Evolutionary conservation across 2,113 vertebrate species (phyloP).

Genomic region (Hypocryptadius cinnamomeus): DNA sequence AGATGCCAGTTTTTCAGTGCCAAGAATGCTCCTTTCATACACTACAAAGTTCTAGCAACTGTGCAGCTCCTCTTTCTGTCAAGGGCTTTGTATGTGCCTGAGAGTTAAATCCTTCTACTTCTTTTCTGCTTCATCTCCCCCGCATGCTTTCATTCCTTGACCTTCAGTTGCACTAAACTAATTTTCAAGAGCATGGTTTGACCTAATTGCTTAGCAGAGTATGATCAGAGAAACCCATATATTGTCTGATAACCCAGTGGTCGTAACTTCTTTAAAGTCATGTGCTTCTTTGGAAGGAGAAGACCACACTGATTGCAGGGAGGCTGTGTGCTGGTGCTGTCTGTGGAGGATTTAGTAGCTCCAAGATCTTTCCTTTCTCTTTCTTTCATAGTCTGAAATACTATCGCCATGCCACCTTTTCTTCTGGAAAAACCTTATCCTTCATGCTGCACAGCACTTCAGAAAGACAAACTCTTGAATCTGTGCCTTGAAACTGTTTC

Average conservation of each 20-base stretch:
- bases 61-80: not conserved
- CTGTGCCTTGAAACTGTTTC: not conserved
- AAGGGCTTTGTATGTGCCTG: not conserved
- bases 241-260: not conserved
- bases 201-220: constrained; percentile 56
- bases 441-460: not conserved
- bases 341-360: not conserved
- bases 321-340: not conserved
- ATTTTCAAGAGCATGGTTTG: constrained; percentile 36
- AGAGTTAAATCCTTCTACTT: not conserved
- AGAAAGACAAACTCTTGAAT: not conserved
- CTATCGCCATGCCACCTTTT: not conserved
- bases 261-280: constrained; percentile 1
- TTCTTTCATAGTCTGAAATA: not conserved
- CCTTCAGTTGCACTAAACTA: constrained; percentile 7
- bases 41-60: not conserved
- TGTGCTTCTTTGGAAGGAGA: not conserved
- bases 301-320: not conserved
- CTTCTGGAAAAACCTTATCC: not conserved
- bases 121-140: not conserved
- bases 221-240: not conserved
- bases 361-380: not conserved
- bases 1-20: not conserved
- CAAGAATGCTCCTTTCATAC: constrained; percentile 1
- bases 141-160: not conserved